Base-by-base conservation (phyloP, 2,113 vertebrate genomes). In the Paedocypris sp. region DNA sequence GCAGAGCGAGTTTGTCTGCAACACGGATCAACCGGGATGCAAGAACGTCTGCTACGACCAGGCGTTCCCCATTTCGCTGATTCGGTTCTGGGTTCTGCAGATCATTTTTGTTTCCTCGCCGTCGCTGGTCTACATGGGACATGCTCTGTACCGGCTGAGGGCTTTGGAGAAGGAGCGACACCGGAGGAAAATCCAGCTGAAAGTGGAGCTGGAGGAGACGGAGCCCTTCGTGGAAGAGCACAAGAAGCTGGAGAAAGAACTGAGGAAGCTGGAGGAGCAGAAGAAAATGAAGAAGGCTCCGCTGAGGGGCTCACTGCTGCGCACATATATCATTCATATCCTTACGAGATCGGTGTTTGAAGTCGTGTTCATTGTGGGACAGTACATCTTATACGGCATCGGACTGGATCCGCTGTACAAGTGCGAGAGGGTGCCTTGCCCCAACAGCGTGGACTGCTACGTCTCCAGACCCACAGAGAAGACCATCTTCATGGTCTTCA, bases 401-500 rank as follows among this genome's bases (percentile, higher is more conserved):
- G 85, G 89, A 50, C 81, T 95, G 80, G 70, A 88, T 10, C 85
- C 90, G 0, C 80, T 96, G 66, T 96, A 90, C 78, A 91, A 89
- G 75, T 97, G 92, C 47, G 82, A 87, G 64, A 85, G 83, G 22
- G 62, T 83, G 66, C 92, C 93, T 31, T 97, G 92, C 66, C 91
- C 91, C 69, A 98, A 95, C 76, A 86, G 82, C 0, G 90, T 95
- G 67, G 93, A 97, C 80, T 98, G 92, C 74, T 97, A 93, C 79
- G 89, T 98, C 66, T 98, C 92, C 66, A 87, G 91, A 72, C 92
- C 92, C 59, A 95, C 92, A 36, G 93, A 96, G 75, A 97, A 97
- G 75, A 93, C 90, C 25, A 87, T 98, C 69, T 97, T 98, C 73
- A 94, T 97, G 91, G 80, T 91, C 20, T 97, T 97, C 74, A 97